Evolutionary conservation across 2,888 invertebrate species (phyloP), one percentile per base, ranked within the genome.

Genomic region (Cerastis leucographa): DNA sequence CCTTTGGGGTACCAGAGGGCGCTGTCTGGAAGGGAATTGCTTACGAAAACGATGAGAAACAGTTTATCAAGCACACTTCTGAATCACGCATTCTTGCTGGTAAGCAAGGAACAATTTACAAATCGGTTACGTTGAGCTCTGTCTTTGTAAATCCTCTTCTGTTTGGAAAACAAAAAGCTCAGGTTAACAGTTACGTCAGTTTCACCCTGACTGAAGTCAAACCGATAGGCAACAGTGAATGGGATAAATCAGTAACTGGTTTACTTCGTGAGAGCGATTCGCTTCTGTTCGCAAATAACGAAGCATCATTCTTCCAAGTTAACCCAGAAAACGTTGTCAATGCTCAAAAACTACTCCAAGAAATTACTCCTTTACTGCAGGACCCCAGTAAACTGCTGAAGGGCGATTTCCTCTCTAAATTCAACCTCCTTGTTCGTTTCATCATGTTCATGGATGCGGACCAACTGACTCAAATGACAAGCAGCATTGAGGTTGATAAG

Each of bases 51-150:
- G 91, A 95, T 3, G 96, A 97, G 87, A 96, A 97, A 71, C 94
- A 97, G 86, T 96, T 97, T 86, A 93, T 97, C 64, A 93, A 97
- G 91, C 97, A 97, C 87, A 96, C 97, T 17, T 97, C 97, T 17
- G 93, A 97, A 8, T 97, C 97, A 68, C 96, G 97, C 73, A 92
- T 98, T 70, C 92, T 98, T 67, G 94, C 97, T 64, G 94, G 94
- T 35, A 96, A 97, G 76, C 93, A 96, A 67, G 97, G 97, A 86
- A 97, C 97, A 64, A 97, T 98, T 82, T 97, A 97, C 92, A 97
- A 97, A 74, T 94, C 97, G 7, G 97, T 97, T 83, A 97, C 97
- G 49, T 97, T 97, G n/a, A 97, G 97, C 92, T 97, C 97, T 76
- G 97, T 98, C 79, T 90, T 97, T 44, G 94, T 97, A 19, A 97